Conservation (phyloP, 2,797 vertebrate species). For the Agapornis canus region DNA sequence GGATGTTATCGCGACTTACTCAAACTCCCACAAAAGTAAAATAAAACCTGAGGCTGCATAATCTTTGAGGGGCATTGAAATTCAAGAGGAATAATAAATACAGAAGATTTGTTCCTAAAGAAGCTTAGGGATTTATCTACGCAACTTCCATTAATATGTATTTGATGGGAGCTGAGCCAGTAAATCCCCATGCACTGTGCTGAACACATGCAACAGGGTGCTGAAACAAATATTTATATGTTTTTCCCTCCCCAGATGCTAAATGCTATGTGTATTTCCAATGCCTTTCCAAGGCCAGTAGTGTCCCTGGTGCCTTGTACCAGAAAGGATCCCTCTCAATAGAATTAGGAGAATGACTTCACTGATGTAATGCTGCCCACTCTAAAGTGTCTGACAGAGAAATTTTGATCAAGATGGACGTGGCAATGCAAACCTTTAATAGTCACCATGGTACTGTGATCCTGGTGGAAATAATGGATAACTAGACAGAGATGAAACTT, state of each 20-base stretch:
- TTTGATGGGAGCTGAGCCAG: not conserved
- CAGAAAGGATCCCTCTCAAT: not conserved
- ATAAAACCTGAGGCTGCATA: conserved; percentile 5
- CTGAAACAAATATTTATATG: conserved; percentile 33
- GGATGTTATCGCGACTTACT: not conserved
- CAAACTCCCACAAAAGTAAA: not conserved
- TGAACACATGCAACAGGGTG: not conserved
- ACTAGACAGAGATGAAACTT: not conserved
- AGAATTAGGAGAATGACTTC: not conserved
- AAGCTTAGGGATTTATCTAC: too few species aligned
- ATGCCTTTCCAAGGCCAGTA: not conserved
- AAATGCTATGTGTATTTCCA: not conserved
- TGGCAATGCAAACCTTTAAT: not conserved
- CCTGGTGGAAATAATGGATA: not conserved
- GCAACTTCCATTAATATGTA: too few species aligned
- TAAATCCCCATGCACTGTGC: not conserved
- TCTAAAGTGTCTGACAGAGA: not conserved
- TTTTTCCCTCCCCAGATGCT: not conserved
- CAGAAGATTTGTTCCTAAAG: not conserved
- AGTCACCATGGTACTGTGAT: not conserved
- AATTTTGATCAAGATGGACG: not conserved
- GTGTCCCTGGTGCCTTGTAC: not conserved
- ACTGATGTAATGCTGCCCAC: not conserved
- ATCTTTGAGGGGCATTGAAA: conserved; percentile 17
- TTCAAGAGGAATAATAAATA: conserved; percentile 45